These are phyloP conservation scores for Pollenia labialis DNA, from an alignment of 2,888 invertebrate species.

Conservation along the genomic window DNA sequence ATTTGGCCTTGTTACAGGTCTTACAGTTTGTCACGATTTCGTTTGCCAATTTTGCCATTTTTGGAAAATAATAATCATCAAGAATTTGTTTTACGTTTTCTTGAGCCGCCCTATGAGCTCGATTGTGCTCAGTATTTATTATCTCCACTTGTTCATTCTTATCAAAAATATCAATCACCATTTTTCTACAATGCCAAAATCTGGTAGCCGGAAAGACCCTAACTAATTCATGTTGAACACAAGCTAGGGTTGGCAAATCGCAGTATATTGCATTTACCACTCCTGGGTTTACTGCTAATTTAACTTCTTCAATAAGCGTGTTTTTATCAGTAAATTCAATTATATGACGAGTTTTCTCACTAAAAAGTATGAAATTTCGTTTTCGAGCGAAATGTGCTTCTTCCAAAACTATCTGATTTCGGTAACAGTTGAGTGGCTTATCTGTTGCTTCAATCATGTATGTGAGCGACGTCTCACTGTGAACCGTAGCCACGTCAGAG, in stretches of 20 bases:
- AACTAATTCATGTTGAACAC: constrained; percentile 43
- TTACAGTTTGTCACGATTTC: constrained; percentile 67
- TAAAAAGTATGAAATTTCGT: constrained; percentile 5
- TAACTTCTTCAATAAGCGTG: constrained; percentile 40
- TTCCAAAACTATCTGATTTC: constrained; percentile 71
- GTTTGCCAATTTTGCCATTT: constrained; percentile 49
- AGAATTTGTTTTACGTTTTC: constrained; percentile 73
- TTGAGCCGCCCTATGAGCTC: too few relatives aligned
- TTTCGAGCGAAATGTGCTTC: background rate
- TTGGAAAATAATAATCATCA: constrained; percentile 61
- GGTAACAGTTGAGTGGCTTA: constrained; percentile 73
- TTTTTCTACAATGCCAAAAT: constrained; percentile 56
- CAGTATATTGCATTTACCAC: constrained; percentile 60
- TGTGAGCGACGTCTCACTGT: background rate
- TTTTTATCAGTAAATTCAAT: constrained; percentile 52
- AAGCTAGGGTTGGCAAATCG: constrained; percentile 57
- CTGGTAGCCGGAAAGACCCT: constrained; percentile 49
- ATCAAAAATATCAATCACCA: constrained; percentile 15
- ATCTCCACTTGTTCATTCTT: constrained; percentile 34
- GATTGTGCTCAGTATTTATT: too few relatives aligned
- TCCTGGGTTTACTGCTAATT: background rate
- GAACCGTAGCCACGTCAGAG: background rate
- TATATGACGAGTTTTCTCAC: constrained; percentile 13
- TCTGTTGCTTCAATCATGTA: constrained; percentile 62
- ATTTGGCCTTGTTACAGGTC: constrained; percentile 68